Evolutionary conservation across 2,888 invertebrate genomes (phyloP), one percentile per base, ranked within the genome.

Genomic region (Lymantria monacha): DNA sequence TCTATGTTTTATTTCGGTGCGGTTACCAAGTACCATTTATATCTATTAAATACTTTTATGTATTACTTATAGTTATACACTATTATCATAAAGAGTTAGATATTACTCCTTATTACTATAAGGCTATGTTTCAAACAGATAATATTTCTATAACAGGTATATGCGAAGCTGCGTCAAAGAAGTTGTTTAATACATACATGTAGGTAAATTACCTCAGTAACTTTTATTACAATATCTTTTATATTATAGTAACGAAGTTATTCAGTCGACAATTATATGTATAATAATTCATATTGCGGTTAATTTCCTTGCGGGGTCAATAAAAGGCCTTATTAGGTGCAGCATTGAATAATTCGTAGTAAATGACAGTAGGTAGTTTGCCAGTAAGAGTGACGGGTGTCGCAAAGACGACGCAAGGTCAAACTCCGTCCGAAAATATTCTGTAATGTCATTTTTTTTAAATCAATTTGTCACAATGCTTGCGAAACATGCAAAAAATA

Each of bases 401-500:
- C 58, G 64, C 72, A 74, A 69, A 77, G 77, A 75, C 74, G 78
- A 61, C 49, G 63, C 80, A 81, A 82, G 82, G 82, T 74, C 75
- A 70, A 59, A 51, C 53, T 53, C 55, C 57, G 61, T 72, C 76
- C 69, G 63, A 76, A 79, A 81, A 77, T 76, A 73, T 74, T 72
- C 71, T 68, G 63, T 73, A 79, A 74, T 70, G 74, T 74, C 70
- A 72, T 66, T 74, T 79, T 76, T 76, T 73, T 41, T 12, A 69
- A n/a, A 69, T 72, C 73, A 61, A 79, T 79, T 79, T 60, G 72
- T 72, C 65, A 71, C 63, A 70, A 66, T 61, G 60, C 51, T 67
- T 58, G 68, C 60, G 55, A 63, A 59, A 61, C 54, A 50, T 30
- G 56, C 61, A 70, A 72, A 72, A 70, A 69, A 51, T 57, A 50